Percentiles rank a stretch among this genome's conserved stretches.
phyloP scores from a whole-genome alignment of 2,797 vertebrate genomes.

The Phoeniculus purpureus region DNA sequence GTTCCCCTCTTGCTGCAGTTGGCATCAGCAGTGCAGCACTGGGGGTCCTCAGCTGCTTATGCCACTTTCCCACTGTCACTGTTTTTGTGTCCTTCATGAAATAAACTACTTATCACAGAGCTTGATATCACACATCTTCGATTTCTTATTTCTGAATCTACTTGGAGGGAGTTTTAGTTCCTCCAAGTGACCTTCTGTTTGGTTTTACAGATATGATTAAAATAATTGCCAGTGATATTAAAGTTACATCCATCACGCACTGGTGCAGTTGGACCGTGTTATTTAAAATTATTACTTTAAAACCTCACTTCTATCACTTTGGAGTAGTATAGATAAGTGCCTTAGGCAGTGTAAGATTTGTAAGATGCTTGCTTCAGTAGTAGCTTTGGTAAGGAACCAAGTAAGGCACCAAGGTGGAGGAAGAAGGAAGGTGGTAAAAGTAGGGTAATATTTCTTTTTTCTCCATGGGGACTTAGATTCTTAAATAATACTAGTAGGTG shows the following conservation, averaged over 20 bases:
- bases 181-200: background rate
- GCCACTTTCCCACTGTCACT: background rate
- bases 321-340: background rate
- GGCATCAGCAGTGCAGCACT: accelerated
- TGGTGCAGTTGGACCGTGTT: background rate
- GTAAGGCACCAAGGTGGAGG: background rate
- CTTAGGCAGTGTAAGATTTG: background rate
- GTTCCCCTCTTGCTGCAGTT: background rate
- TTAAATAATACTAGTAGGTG: background rate
- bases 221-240: background rate
- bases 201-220: background rate
- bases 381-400: background rate
- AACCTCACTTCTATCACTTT: accelerated
- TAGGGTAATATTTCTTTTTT: background rate
- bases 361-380: background rate
- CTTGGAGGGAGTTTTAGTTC: background rate
- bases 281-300: background rate
- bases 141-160: background rate
- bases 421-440: background rate
- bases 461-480: background rate
- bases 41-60: background rate
- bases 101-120: background rate
- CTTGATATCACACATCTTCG: background rate
- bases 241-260: background rate
- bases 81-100: background rate